These are phyloP conservation scores for Tautogolabrus adspersus DNA, from an alignment of 2,113 vertebrate genomes.

Conservation along the genomic window DNA sequence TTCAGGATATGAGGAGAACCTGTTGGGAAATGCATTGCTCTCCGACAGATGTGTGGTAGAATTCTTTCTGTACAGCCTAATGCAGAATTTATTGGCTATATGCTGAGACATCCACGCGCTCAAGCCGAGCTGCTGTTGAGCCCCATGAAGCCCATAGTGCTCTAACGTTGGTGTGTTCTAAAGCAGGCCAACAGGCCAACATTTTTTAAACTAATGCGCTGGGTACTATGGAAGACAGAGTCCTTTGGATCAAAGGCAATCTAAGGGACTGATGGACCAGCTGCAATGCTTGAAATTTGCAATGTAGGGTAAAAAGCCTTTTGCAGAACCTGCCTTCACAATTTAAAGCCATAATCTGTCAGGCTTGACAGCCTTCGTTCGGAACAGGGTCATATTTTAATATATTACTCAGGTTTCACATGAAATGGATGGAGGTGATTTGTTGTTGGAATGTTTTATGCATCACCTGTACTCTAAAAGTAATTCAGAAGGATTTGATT, in stretches of 20 bases:
- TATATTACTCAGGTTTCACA: not conserved
- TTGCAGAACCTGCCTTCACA: constrained; percentile 25
- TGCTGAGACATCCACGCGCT: constrained; percentile 39
- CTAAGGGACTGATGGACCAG: constrained; percentile 28
- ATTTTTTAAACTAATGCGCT: constrained; percentile 42
- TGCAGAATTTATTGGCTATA: constrained; percentile 41
- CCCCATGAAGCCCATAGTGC: constrained; percentile 9
- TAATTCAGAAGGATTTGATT: constrained; percentile 15
- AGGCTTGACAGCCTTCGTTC: constrained; percentile 33
- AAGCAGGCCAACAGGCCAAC: constrained; percentile 23
- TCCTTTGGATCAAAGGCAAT: constrained; percentile 24
- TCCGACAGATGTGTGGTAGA: constrained; percentile 30
- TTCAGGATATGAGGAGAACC: not conserved
- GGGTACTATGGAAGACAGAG: not conserved
- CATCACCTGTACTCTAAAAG: constrained; percentile 4
- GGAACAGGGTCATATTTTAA: constrained; percentile 37
- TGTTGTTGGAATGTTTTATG: constrained; percentile 32
- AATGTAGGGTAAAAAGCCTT: constrained; percentile 8
- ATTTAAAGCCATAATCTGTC: constrained; percentile 52
- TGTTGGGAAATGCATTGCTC: not conserved
- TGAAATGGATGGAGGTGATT: constrained; percentile 26
- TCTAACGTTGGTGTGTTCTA: constrained; percentile 24
- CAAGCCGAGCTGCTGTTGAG: constrained; percentile 26
- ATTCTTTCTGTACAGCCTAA: not conserved
- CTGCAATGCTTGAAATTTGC: not conserved